Base-by-base conservation (phyloP, 2,888 invertebrate genomes). In the Pocota personata region DNA sequence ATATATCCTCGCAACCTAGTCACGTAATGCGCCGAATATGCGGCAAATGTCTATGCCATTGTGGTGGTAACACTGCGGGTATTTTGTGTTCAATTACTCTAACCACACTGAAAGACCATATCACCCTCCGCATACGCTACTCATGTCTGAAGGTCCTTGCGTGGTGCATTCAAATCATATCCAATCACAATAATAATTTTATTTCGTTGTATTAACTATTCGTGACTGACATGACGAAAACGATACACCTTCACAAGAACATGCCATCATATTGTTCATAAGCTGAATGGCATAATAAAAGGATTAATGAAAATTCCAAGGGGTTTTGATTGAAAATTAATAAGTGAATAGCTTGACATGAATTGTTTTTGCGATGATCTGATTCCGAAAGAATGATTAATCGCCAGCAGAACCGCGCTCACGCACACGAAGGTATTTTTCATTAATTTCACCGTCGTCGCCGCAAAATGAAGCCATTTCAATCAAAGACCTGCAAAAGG, bases 1-100 rank as follows among this genome's bases (percentile, higher is more conserved):
- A 40, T 58, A 67, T 67, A 58, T 67, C 75, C 66, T 43, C 64
- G 50, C 77, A 55, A 32, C 7, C 40, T 21, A 79, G 83, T 83
- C 83, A 83, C 83, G 79, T 83, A 72, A 83, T 78, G 78, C 78
- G 77, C 64, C 60, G 71, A 77, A 77, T 58, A 64, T 77, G 72
- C 76, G 66, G 76, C 58, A 58, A 48, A 62, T 12, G 21, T 60
- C 24, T 43, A 48, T 30, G 3, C 19, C 30, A 43, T 30, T 43
- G 43, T 32, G 37, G 14, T 57, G 58, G 48, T 16, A 37, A 50
- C 58, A 60, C 16, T 67, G 77, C 67, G 67, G 73, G 55, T 43
- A 46, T 76, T 76, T 40, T 32, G 32, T 57, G 64, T 35, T 66
- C 64, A 64, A 64, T 75, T 76, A 57, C 55, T 55, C 37, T 16